phyloP scores from a whole-genome alignment of 2,888 invertebrate genomes.

The Polydrusus pterygomalis region DNA sequence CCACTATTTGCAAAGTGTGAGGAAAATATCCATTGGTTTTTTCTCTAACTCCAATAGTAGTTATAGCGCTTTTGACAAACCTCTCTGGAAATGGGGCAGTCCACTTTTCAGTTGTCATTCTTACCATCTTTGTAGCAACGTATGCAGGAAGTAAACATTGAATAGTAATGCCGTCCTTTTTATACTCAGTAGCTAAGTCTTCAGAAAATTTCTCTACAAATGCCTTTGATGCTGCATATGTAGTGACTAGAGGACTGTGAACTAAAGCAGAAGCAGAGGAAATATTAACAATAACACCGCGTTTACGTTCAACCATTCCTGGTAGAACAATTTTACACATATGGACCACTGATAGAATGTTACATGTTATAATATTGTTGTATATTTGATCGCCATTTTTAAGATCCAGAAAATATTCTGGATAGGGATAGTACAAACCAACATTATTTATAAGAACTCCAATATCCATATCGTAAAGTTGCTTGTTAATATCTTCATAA shows the following conservation, averaged over 20 bases:
- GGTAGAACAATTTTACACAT: slow-evolving; percentile 92
- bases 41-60: slow-evolving; percentile 80
- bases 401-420: slow-evolving; percentile 85
- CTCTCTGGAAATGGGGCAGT: slow-evolving; percentile 84
- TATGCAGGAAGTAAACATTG: slow-evolving; percentile 91
- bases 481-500: slow-evolving; percentile 81
- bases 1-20: slow-evolving; percentile 77
- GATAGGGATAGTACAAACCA: slow-evolving; percentile 89
- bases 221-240: slow-evolving; percentile 93
- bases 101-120: slow-evolving; percentile 79
- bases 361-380: slow-evolving; percentile 83
- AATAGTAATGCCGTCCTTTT: slow-evolving; percentile 81
- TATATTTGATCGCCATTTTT: slow-evolving; percentile 76
- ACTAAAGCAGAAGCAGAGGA: slow-evolving; percentile 88
- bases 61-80: slow-evolving; percentile 83
- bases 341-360: slow-evolving; percentile 85
- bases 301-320: slow-evolving; percentile 85
- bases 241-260: slow-evolving; percentile 87
- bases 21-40: slow-evolving; percentile 86
- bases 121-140: slow-evolving; percentile 93
- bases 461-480: slow-evolving; percentile 84
- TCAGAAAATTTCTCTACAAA: slow-evolving; percentile 88
- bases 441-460: slow-evolving; percentile 95
- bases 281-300: slow-evolving; percentile 92
- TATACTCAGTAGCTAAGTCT: slow-evolving; percentile 85